Conservation (phyloP, 1,140 invertebrate genomes). For the Calliopsis andreniformis region DNA sequence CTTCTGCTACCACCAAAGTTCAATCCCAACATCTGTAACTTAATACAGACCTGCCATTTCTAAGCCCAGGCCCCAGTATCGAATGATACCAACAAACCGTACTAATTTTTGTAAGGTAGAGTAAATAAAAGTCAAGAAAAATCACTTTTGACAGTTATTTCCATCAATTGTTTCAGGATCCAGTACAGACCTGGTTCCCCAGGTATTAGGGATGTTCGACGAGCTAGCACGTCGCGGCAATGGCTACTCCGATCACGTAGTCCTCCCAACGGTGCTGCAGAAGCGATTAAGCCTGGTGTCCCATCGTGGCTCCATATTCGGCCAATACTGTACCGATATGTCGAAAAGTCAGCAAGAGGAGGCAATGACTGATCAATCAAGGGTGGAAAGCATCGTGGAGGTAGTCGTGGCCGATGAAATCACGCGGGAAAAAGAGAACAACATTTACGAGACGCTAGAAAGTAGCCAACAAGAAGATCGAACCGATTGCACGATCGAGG, state of each 20-base stretch:
- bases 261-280: slow-evolving; percentile 70
- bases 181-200: slow-evolving; percentile 86
- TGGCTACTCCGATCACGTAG: slow-evolving; percentile 67
- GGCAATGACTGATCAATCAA: slow-evolving; percentile 18
- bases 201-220: slow-evolving; percentile 86
- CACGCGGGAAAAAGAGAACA: slow-evolving; percentile 26
- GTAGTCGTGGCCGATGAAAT: slow-evolving; percentile 9
- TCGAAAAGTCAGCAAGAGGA: slow-evolving; percentile 28
- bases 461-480: not conserved
- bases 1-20: too few species aligned
- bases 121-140: too few species aligned
- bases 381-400: slow-evolving; percentile 2
- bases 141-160: too few species aligned
- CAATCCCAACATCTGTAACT: too few species aligned
- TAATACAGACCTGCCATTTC: too few species aligned
- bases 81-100: too few species aligned
- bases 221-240: slow-evolving; percentile 81
- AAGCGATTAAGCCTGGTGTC: slow-evolving; percentile 76
- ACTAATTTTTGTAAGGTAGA: too few species aligned
- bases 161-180: slow-evolving; percentile 73
- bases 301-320: slow-evolving; percentile 76
- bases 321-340: slow-evolving; percentile 63
- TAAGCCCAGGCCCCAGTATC: too few species aligned
- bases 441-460: slow-evolving; percentile 13
- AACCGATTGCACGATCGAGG: not conserved